Evolutionary conservation across 2,797 vertebrate genomes (phyloP).

Genomic region (Arremon brunneinucha): DNA sequence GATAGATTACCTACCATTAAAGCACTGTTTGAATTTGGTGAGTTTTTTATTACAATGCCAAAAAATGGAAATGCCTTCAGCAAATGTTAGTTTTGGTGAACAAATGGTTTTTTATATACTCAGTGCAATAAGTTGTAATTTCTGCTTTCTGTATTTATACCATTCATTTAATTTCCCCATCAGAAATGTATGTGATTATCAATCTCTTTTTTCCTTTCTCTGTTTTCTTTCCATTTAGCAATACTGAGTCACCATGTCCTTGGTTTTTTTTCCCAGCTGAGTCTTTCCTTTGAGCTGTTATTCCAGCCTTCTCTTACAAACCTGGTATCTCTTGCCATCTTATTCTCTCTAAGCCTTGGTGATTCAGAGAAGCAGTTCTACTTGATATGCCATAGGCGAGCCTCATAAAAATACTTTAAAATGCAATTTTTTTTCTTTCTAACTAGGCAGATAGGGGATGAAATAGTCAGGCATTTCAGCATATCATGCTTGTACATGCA

Average conservation of each 20-base stretch:
- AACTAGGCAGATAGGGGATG: background rate
- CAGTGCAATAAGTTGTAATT: background rate
- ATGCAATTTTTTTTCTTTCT: background rate
- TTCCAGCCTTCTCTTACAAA: background rate
- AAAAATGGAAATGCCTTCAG: background rate
- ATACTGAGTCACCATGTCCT: background rate
- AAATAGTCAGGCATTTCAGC: background rate
- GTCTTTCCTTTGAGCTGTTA: background rate
- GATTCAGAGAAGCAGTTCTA: background rate
- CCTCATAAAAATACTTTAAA: background rate
- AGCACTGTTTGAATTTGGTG: background rate
- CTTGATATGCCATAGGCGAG: background rate
- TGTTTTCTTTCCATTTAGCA: background rate
- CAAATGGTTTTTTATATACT: background rate
- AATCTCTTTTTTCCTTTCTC: background rate
- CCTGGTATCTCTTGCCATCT: background rate
- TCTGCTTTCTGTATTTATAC: background rate
- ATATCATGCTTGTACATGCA: slow-evolving; percentile 27
- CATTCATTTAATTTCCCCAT: background rate
- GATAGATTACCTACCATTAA: background rate
- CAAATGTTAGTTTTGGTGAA: background rate
- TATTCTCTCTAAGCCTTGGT: background rate
- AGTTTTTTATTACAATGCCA: background rate
- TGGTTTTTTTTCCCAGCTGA: background rate
- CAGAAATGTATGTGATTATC: background rate